Conservation (phyloP, 1,140 invertebrate species). For the Sarcophaga bullata region DNA sequence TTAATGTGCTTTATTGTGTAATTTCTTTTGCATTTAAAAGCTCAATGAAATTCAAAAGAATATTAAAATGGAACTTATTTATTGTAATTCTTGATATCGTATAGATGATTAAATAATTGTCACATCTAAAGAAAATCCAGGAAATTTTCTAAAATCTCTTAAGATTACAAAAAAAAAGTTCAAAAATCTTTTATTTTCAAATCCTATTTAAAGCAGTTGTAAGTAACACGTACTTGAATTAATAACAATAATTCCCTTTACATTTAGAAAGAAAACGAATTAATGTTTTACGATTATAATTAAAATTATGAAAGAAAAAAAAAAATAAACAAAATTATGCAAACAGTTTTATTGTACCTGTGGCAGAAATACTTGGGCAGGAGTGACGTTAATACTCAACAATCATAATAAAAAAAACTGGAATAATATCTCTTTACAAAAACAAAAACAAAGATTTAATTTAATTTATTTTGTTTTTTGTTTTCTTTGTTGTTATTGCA, state of each 20-base stretch:
- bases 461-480: too few relatives aligned
- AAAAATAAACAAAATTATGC: neutral
- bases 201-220: neutral
- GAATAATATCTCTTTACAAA: too few relatives aligned
- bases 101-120: neutral
- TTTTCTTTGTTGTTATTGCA: too few relatives aligned
- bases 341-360: conserved; percentile 18
- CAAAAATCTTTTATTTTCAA: too few relatives aligned
- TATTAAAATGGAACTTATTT: neutral
- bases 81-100: neutral
- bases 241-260: neutral
- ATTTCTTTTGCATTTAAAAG: conserved; percentile 37
- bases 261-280: too few relatives aligned
- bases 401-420: too few relatives aligned
- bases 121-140: neutral
- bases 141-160: neutral
- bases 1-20: conserved; percentile 21
- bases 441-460: too few relatives aligned
- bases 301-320: neutral
- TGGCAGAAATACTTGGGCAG: neutral
- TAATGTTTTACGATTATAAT: too few relatives aligned
- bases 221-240: conserved; percentile 14
- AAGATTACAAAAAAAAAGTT: neutral
- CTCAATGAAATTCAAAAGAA: conserved; percentile 33
- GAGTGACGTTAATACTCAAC: too few relatives aligned